phyloP scores from a whole-genome alignment of 2,113 vertebrate species.

The Xenopus laevis region DNA sequence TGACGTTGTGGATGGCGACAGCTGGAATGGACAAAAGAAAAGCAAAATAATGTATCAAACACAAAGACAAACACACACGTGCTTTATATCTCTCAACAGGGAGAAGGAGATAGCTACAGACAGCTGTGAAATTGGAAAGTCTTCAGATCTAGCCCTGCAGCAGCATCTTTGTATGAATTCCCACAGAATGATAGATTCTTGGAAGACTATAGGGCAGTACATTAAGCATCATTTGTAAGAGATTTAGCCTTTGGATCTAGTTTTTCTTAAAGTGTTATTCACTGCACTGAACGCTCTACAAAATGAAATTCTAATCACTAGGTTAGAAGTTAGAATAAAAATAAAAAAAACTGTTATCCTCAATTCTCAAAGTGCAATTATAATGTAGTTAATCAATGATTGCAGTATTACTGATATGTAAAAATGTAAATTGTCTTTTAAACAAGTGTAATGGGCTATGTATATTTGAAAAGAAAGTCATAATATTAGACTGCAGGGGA shows the following conservation, averaged over 20 bases:
- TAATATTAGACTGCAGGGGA: too few species aligned
- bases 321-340: too few species aligned
- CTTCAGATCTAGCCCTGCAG: not conserved
- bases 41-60: conserved; percentile 60
- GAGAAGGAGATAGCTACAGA: not conserved
- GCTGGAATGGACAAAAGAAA: conserved; percentile 74
- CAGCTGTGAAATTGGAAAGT: not conserved
- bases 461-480: too few species aligned
- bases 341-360: too few species aligned
- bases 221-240: not conserved
- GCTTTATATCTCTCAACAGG: conserved; percentile 60
- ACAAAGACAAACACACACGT: conserved; percentile 44
- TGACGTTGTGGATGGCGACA: conserved; percentile 91
- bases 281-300: too few species aligned
- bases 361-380: too few species aligned
- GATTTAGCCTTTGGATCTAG: not conserved
- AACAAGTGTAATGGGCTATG: too few species aligned
- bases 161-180: not conserved
- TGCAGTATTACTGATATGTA: too few species aligned
- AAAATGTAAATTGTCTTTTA: too few species aligned
- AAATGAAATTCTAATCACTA: too few species aligned
- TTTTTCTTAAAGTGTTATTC: too few species aligned
- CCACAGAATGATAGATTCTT: not conserved
- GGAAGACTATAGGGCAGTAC: not conserved
- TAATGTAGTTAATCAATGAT: too few species aligned